Evolutionary conservation across 2,888 invertebrate genomes (phyloP).

Genomic region (Leuctra nigra): DNA sequence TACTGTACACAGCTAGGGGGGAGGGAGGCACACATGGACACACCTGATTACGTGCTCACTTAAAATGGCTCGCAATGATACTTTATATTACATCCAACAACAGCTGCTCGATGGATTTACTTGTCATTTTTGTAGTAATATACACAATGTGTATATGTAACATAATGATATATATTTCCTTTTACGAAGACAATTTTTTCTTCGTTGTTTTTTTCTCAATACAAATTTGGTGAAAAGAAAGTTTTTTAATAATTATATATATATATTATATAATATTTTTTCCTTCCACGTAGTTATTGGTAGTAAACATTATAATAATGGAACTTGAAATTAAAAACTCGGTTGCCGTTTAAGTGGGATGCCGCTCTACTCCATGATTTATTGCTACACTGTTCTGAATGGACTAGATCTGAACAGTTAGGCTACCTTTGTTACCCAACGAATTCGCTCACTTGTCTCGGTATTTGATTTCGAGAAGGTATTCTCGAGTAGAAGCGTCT

Average conservation of each 20-base stretch:
- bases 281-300: neutral
- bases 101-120: conserved; percentile 20
- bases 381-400: neutral
- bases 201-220: conserved; percentile 22
- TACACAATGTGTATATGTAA: conserved; percentile 28
- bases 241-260: neutral
- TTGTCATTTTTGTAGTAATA: conserved; percentile 27
- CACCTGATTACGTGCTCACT: conserved; percentile 30
- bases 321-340: too few species aligned
- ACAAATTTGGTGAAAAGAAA: conserved; percentile 17
- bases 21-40: conserved; percentile 25
- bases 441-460: too few species aligned
- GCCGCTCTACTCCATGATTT: neutral
- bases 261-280: neutral
- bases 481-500: too few species aligned
- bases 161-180: conserved; percentile 13
- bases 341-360: too few species aligned
- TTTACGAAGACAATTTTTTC: conserved; percentile 22
- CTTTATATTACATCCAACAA: conserved; percentile 12
- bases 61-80: conserved; percentile 17
- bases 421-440: too few species aligned
- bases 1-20: conserved; percentile 26
- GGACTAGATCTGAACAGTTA: too few species aligned
- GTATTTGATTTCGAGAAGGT: too few species aligned
- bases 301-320: too few species aligned